These are phyloP conservation scores for Amphiura filiformis DNA, from an alignment of 35 echinoderm and acorn worm species.

Conservation along the genomic window DNA sequence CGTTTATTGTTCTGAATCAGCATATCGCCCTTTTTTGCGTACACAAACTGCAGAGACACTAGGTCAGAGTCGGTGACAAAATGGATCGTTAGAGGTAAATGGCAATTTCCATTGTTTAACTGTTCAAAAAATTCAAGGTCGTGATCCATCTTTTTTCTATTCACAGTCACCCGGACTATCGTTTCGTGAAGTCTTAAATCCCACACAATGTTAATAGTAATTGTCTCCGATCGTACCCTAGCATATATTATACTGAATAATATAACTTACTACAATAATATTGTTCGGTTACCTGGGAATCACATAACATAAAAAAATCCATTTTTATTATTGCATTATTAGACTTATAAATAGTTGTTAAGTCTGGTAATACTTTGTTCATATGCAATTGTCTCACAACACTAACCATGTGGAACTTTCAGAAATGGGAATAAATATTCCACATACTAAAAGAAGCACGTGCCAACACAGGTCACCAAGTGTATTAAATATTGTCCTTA, in stretches of 20 bases:
- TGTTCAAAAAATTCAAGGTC: not conserved
- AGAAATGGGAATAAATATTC: not conserved
- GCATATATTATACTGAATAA: not conserved
- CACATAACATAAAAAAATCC: too few species aligned
- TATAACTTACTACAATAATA: too few species aligned
- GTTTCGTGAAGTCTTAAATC: not conserved
- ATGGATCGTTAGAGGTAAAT: constrained; percentile 1
- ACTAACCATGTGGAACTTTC: not conserved
- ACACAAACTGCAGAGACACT: too few species aligned
- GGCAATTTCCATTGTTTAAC: not conserved
- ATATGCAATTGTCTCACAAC: not conserved
- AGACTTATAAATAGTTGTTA: not conserved
- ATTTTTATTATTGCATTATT: too few species aligned
- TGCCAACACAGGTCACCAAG: not conserved
- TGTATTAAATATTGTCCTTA: not conserved
- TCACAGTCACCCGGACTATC: not conserved
- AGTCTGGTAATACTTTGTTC: not conserved
- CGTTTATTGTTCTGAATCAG: constrained; percentile 4
- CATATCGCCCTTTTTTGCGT: not conserved
- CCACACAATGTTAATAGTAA: not conserved
- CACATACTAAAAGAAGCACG: not conserved
- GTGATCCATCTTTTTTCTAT: not conserved
- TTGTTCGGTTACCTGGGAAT: not conserved
- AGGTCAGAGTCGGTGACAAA: not conserved
- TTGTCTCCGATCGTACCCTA: not conserved